Conservation (phyloP, 2,113 vertebrate species). For the Dolichallabes microphthalmus region DNA sequence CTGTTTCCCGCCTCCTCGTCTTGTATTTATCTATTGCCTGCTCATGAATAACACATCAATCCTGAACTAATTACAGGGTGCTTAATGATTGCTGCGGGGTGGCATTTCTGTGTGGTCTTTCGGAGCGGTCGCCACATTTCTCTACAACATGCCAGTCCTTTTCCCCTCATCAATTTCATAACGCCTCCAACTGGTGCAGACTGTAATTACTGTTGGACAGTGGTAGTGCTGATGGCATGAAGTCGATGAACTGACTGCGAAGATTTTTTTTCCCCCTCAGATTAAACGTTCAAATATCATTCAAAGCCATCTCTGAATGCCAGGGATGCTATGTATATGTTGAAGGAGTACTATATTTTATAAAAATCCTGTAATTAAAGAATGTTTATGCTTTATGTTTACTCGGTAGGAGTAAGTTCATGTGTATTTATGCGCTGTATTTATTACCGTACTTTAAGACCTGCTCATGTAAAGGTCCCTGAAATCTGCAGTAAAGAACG, state of each 20-base stretch:
- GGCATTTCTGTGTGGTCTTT: conserved; percentile 52
- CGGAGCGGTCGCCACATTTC: conserved; percentile 53
- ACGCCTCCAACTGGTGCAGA: conserved; percentile 45
- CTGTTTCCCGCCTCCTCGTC: background rate
- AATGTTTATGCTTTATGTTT: background rate
- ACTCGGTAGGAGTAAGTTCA: background rate
- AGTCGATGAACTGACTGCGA: background rate
- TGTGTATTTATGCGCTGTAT: background rate
- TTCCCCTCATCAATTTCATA: conserved; percentile 56
- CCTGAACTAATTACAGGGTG: conserved; percentile 16
- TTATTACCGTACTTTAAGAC: no score
- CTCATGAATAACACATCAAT: conserved; percentile 22
- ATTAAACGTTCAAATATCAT: background rate
- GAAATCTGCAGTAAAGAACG: background rate
- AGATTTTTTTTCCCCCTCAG: background rate
- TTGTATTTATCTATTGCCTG: background rate
- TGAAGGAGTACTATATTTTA: background rate
- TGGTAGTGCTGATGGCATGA: conserved; percentile 57
- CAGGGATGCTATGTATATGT: background rate
- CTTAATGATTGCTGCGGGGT: conserved; percentile 57
- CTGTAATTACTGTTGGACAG: conserved; percentile 10
- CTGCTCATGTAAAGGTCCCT: background rate
- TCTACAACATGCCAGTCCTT: conserved; percentile 61
- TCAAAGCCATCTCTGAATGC: background rate
- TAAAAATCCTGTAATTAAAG: background rate